Evolutionary conservation across 2,797 vertebrate species (phyloP), one percentile per base, ranked within the genome.

Genomic region (Sphenopsis melanotis): DNA sequence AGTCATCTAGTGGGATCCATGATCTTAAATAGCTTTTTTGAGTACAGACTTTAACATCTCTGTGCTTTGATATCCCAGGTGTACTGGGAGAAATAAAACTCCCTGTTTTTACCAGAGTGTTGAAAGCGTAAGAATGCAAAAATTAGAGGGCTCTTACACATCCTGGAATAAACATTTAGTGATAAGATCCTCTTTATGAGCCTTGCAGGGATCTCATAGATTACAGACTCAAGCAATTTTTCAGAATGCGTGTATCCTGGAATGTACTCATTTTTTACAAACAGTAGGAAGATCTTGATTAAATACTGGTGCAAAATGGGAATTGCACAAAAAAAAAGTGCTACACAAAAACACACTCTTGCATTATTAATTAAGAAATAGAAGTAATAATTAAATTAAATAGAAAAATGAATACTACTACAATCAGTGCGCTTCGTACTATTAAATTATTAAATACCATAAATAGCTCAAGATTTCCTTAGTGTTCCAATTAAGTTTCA

Each of bases 291-390:
- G 30, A 57, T 34, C 50, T 66, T 50, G 18, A 69, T 36, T 64
- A 72, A 90, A 72, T 82, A 84, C n/a, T 82, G 44, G 37, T 56
- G 27, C 5, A 76, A 93, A 95, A 70, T 66, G 39, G 30, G 34
- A 84, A 49, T 53, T 59, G 44, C 30, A 59, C 20, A 77, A 27
- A 85, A 60, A 60, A 88, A 57, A 53, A 8, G 3, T 21, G 17
- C 5, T 56, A 39, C 21, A n/a, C 18, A 80, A 87, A 89, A 71
- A 63, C 30, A 75, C 47, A 17, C 2, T 50, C 56, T 29, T 81
- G 18, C 5, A 59, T 84, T 78, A 68, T 83, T 88, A 91, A 96
- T 88, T 90, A 90, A 94, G 41, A 88, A 95, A 59, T 26, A 72
- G 16, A 72, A 93, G 5, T 24, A 90, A 79, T 74, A 87, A 92